Conservation (phyloP, 2,888 invertebrate species). For the Ditula angustiorana region DNA sequence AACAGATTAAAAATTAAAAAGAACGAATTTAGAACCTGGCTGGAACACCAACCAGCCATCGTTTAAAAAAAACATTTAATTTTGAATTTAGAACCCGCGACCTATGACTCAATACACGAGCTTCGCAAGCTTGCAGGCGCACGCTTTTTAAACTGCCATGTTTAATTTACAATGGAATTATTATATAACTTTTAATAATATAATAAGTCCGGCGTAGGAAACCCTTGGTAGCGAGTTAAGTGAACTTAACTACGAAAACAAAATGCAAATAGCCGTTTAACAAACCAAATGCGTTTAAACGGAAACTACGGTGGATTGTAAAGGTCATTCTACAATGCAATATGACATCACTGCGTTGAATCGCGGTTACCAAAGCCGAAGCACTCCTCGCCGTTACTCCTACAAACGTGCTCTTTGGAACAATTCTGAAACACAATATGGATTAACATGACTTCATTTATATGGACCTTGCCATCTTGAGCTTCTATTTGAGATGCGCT, state of each 20-base stretch:
- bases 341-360: constrained; percentile 30
- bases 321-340: constrained; percentile 30
- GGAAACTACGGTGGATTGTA: constrained; percentile 33
- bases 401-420: too few relatives aligned
- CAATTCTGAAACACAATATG: background rate
- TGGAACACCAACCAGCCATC: background rate
- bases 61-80: background rate
- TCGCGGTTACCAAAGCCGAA: constrained; percentile 19
- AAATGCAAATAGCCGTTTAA: constrained; percentile 37
- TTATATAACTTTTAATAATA: too few relatives aligned
- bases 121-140: too few relatives aligned
- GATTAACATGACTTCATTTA: background rate
- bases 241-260: constrained; percentile 21
- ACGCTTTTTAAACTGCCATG: too few relatives aligned
- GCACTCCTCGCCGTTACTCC: too few relatives aligned
- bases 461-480: too few relatives aligned
- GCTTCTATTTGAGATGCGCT: too few relatives aligned
- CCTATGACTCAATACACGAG: too few relatives aligned
- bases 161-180: background rate
- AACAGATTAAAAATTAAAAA: constrained; percentile 27
- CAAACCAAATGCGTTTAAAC: constrained; percentile 37
- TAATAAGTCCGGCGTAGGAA: background rate
- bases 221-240: background rate
- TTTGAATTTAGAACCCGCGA: background rate
- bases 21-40: background rate